Evolutionary conservation across 53 echinoderm and acorn worm species (phyloP), one percentile per base, ranked within the genome.

Genomic region (Zoroaster sp.): DNA sequence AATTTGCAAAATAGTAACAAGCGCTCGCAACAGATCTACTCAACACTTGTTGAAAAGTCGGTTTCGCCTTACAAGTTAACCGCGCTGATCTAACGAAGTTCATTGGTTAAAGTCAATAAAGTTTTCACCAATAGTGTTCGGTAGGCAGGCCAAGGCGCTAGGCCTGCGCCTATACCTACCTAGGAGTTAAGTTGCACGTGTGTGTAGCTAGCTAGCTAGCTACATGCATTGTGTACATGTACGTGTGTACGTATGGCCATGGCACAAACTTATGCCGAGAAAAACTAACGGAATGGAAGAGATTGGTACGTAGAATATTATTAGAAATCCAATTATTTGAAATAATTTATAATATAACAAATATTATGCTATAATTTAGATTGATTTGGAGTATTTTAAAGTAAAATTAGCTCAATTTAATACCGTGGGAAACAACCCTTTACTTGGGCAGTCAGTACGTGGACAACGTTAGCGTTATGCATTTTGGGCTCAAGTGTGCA

Each of bases 351-450:
- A 76, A 51, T 47, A 18, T 5, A 18, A 31, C 4, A 0, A 28
- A 33, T 28, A 76, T 47, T 17, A 12, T 76, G 15, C 49, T 14
- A 28, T 32, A 18, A 31, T 1, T 51, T 5, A 47, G 8, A 28
- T 13, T 2, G 17, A 34, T 5, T 3, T 0, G 33, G 34, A 7
- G 30, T 34, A 46, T 12, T 32, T 49, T 15, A 46, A 31, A 49
- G 74, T 13, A 43, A 9, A 1, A 46, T 40, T 74, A 23, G 11
- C 28, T 41, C 15, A 14, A 33, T 75, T 1, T 46, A 52, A 49
- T 49, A 76, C 49, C 76, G 76, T 76, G 76, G 52, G 76, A 76
- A 76, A 69, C 35, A n/a, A n/a, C n/a, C n/a, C n/a, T n/a, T n/a
- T n/a, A n/a, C n/a, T n/a, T n/a, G n/a, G n/a, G n/a, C n/a, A n/a